Evolutionary conservation across 2,113 vertebrate species (phyloP).

Genomic region (Trematocara marginatum): DNA sequence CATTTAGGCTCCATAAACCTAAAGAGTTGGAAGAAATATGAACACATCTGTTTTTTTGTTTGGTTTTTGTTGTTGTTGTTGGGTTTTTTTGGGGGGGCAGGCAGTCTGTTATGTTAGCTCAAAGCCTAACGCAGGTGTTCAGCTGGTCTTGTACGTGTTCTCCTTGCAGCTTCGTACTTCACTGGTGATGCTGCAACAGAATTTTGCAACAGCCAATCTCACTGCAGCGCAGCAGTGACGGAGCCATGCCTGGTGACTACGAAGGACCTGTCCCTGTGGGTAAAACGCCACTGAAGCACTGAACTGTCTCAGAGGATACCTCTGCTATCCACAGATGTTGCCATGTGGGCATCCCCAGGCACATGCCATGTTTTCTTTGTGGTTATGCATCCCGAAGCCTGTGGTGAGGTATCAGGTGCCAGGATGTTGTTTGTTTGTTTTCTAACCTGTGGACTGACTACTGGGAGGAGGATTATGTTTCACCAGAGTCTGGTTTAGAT

Average conservation of each 20-base stretch:
- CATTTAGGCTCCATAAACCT: not conserved
- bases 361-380: not conserved
- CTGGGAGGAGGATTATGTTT: not conserved
- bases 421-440: not conserved
- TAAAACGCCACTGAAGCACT: not conserved
- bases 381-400: not conserved
- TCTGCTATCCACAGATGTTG: constrained; percentile 3
- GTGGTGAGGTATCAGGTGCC: not conserved
- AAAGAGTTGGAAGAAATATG: not conserved
- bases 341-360: constrained; percentile 1
- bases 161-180: constrained; percentile 82
- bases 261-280: not conserved
- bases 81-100: accelerated
- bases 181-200: constrained; percentile 85
- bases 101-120: not conserved
- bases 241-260: not conserved
- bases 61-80: too few relatives aligned
- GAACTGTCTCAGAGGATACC: constrained; percentile 7
- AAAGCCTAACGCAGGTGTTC: not conserved
- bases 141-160: not conserved
- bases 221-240: constrained; percentile 60
- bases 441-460: constrained; percentile 1
- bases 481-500: not conserved
- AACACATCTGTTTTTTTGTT: not conserved
- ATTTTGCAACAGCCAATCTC: constrained; percentile 82